Percentiles rank a stretch among this genome's conserved stretches.
Evolutionary conservation across 2,888 invertebrate genomes (phyloP).

Genomic region (Erpobdella octoculata): DNA sequence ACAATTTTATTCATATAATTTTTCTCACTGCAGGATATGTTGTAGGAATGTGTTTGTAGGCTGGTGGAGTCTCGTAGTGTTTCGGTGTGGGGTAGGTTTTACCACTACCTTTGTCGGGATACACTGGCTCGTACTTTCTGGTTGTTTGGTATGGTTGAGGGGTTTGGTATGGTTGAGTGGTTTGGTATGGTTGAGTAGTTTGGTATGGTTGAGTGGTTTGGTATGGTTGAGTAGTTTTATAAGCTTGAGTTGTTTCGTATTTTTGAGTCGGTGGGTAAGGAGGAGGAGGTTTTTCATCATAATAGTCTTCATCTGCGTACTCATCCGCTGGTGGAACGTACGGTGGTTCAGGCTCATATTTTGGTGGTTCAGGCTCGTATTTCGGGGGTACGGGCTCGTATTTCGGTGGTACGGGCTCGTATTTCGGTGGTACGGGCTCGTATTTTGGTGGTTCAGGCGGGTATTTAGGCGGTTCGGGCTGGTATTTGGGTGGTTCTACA

Average conservation of each 20-base stretch:
- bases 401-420: not conserved
- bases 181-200: too few species aligned
- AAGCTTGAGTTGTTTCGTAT: too few species aligned
- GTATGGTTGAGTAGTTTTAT: too few species aligned
- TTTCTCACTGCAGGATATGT: constrained; percentile 19
- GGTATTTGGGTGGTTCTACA: not conserved
- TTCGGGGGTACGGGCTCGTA: not conserved
- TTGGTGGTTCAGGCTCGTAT: not conserved
- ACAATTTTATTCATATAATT: not conserved
- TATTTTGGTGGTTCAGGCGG: not conserved
- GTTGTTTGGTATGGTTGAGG: too few species aligned
- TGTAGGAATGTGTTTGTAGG: constrained; percentile 20
- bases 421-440: not conserved
- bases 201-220: too few species aligned
- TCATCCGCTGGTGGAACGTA: not conserved
- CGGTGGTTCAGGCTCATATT: not conserved
- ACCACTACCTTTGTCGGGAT: not conserved
- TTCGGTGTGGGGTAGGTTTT: constrained; percentile 24
- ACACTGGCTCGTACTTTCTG: too few species aligned
- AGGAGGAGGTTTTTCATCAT: not conserved
- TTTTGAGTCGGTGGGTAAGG: not conserved
- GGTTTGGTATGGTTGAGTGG: too few species aligned
- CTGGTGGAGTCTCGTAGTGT: not conserved
- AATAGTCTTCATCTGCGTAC: not conserved
- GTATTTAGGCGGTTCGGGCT: not conserved